These are phyloP conservation scores for Orthosia gracilis DNA, from an alignment of 2,888 invertebrate species.

Conservation along the genomic window DNA sequence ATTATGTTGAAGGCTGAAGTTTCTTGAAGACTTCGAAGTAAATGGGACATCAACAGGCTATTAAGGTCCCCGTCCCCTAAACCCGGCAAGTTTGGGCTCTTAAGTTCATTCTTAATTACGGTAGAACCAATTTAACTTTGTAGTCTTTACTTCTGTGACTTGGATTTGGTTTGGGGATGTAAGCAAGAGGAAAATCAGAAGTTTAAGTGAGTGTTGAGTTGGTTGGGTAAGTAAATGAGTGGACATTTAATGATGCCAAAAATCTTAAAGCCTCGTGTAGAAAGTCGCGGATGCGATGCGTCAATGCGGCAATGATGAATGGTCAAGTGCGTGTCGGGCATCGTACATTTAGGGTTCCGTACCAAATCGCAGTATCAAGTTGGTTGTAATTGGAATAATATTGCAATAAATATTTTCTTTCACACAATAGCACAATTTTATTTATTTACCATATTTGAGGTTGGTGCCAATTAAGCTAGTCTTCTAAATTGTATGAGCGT, in stretches of 20 bases:
- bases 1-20: neutral
- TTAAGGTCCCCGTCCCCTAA: conserved; percentile 29
- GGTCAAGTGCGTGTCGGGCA: too few relatives aligned
- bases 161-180: neutral
- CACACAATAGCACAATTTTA: too few relatives aligned
- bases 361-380: too few relatives aligned
- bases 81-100: conserved; percentile 35
- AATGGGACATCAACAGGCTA: conserved; percentile 19
- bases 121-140: conserved; percentile 60
- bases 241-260: neutral
- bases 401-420: too few relatives aligned
- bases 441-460: too few relatives aligned
- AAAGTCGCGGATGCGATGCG: too few relatives aligned
- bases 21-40: conserved; percentile 10
- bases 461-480: too few relatives aligned
- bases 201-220: neutral
- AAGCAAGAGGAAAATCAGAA: conserved; percentile 1
- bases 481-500: too few relatives aligned
- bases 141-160: conserved; percentile 17
- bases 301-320: too few relatives aligned
- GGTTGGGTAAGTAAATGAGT: neutral
- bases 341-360: too few relatives aligned
- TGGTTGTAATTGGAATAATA: too few relatives aligned
- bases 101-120: conserved; percentile 59
- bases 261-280: too few relatives aligned